Conservation (phyloP, 2,888 invertebrate genomes). For the Argyra leucocephala region DNA sequence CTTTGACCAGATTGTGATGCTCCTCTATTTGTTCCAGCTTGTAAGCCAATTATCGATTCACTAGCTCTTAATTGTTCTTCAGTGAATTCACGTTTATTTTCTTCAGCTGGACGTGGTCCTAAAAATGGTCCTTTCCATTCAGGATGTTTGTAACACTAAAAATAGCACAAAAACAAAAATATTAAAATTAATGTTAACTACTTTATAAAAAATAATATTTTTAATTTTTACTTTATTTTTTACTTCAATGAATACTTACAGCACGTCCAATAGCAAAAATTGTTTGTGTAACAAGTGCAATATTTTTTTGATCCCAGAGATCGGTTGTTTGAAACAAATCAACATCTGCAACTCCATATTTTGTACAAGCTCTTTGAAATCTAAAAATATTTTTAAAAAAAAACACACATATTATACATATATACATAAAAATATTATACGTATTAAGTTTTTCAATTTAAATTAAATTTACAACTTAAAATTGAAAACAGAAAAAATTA, state of each 20-base stretch:
- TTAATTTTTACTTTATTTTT: constrained; percentile 1
- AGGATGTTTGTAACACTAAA: constrained; percentile 66
- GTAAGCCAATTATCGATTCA: constrained; percentile 73
- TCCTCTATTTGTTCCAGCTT: constrained; percentile 77
- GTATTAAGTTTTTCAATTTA: too few relatives aligned
- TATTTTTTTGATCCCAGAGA: constrained; percentile 83
- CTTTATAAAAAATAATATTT: constrained; percentile 4
- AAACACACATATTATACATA: too few relatives aligned
- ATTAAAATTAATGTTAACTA: background rate
- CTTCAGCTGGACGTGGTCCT: constrained; percentile 79
- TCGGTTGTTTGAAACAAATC: constrained; percentile 89
- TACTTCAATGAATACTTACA: constrained; percentile 44
- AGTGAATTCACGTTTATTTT: constrained; percentile 70
- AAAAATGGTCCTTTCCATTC: constrained; percentile 74
- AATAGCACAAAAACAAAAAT: background rate
- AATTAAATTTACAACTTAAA: too few relatives aligned
- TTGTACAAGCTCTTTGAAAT: constrained; percentile 71
- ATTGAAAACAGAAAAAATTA: background rate
- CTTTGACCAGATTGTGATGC: constrained; percentile 79
- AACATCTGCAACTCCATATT: constrained; percentile 74
- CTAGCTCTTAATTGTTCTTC: constrained; percentile 76
- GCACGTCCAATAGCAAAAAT: constrained; percentile 82
- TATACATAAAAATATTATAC: too few relatives aligned
- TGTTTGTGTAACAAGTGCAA: constrained; percentile 75
- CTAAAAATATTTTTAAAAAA: constrained; percentile 39